Evolutionary conservation across 2,113 vertebrate species (phyloP).

Genomic region (Ceuthmochares aereus): DNA sequence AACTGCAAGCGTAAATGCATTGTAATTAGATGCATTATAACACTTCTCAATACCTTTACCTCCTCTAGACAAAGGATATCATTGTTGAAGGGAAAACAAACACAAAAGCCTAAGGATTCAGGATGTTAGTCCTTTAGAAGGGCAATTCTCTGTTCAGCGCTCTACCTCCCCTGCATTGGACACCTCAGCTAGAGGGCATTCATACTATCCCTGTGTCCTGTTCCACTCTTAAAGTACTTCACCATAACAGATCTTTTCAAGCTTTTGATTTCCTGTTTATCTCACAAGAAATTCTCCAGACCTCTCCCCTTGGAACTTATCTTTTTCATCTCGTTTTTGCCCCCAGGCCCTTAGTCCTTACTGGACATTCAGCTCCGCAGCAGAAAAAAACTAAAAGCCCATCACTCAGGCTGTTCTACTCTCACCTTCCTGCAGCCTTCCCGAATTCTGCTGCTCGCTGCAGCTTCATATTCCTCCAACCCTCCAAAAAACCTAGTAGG

Average conservation of each 20-base stretch:
- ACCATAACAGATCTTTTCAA: not conserved
- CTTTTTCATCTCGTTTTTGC: not conserved
- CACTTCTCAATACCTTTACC: not conserved
- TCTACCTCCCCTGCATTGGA: not conserved
- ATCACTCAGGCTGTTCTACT: not conserved
- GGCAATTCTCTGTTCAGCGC: not conserved
- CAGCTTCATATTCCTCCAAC: not conserved
- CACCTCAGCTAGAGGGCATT: not conserved
- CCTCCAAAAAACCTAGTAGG: not conserved
- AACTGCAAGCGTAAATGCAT: not conserved
- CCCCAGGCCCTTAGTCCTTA: not conserved
- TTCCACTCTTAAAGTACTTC: not conserved
- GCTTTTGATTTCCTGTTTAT: not conserved
- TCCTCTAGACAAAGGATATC: not conserved
- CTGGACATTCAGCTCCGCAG: not conserved
- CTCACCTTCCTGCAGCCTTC: not conserved
- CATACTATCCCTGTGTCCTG: accelerated
- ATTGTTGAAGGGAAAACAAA: not conserved
- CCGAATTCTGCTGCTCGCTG: not conserved
- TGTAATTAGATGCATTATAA: not conserved
- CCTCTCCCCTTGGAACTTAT: not conserved
- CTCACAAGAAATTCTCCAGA: not conserved
- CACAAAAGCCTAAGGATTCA: not conserved
- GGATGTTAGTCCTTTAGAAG: not conserved
- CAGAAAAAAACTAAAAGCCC: not conserved